phyloP scores from a whole-genome alignment of 2,113 vertebrate genomes.

The Catharus minimus region DNA sequence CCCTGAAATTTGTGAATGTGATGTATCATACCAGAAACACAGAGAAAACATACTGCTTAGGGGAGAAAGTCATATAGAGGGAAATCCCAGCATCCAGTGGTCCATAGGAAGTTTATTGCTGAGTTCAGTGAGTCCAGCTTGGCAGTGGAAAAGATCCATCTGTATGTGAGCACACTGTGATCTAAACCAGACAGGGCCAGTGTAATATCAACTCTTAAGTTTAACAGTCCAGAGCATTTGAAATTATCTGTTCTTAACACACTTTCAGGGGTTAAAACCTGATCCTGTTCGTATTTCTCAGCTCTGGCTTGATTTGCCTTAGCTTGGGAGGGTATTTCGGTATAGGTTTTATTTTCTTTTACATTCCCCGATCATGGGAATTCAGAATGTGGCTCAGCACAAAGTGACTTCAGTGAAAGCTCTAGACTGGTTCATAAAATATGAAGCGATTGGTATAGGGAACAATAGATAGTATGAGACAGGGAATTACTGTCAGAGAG shows the following conservation, averaged over 20 bases:
- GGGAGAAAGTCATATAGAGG: not conserved
- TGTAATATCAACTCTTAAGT: not conserved
- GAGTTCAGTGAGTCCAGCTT: not conserved
- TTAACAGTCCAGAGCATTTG: not conserved
- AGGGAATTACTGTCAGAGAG: not conserved
- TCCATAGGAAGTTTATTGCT: not conserved
- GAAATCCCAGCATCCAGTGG: not conserved
- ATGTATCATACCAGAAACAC: not conserved
- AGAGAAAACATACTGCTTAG: not conserved
- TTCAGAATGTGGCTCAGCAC: not conserved
- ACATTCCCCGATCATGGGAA: accelerated
- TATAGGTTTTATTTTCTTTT: not conserved
- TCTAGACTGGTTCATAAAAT: not conserved
- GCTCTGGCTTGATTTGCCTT: not conserved
- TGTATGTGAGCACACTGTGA: not conserved
- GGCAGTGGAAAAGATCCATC: not conserved
- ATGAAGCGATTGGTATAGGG: not conserved
- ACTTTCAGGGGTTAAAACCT: not conserved
- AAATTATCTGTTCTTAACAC: not conserved
- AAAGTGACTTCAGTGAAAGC: not conserved
- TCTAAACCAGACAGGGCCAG: not conserved
- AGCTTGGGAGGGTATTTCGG: not conserved
- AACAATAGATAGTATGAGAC: not conserved
- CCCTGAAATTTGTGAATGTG: not conserved
- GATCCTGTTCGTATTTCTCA: not conserved